A percentile compares a stretch with the other conserved stretches of the same genome.
Evolutionary conservation across 2,888 invertebrate species (phyloP).

Genomic region (Nymphalis urticae): DNA sequence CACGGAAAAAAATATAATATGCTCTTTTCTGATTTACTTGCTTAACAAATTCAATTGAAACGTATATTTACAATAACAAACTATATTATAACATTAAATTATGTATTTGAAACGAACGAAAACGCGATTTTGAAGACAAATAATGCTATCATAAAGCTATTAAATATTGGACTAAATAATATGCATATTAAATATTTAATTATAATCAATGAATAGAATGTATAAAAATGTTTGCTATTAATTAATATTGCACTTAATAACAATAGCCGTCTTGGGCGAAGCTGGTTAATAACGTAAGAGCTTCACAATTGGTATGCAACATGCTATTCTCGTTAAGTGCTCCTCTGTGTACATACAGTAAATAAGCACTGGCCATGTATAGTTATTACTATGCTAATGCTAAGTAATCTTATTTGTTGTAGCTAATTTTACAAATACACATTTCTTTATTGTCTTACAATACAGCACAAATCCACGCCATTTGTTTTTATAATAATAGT

Average conservation of each 20-base stretch:
- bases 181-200: background rate
- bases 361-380: constrained; percentile 7
- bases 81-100: no score
- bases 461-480: no score
- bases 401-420: background rate
- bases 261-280: constrained; percentile 9
- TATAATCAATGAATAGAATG: background rate
- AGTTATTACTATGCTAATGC: background rate
- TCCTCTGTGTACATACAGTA: constrained; percentile 10
- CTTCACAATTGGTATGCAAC: constrained; percentile 12
- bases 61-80: no score
- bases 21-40: no score
- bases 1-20: no score
- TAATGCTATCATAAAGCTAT: background rate
- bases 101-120: background rate
- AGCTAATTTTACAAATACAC: background rate
- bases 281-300: constrained; percentile 12
- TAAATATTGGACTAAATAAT: background rate
- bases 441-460: background rate
- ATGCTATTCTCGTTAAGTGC: constrained; percentile 13
- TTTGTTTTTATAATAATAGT: no score
- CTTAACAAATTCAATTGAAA: no score
- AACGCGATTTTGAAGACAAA: background rate
- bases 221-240: background rate
- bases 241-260: constrained; percentile 6